Base-by-base conservation (phyloP, 2,113 vertebrate species). In the Strigops habroptila region DNA sequence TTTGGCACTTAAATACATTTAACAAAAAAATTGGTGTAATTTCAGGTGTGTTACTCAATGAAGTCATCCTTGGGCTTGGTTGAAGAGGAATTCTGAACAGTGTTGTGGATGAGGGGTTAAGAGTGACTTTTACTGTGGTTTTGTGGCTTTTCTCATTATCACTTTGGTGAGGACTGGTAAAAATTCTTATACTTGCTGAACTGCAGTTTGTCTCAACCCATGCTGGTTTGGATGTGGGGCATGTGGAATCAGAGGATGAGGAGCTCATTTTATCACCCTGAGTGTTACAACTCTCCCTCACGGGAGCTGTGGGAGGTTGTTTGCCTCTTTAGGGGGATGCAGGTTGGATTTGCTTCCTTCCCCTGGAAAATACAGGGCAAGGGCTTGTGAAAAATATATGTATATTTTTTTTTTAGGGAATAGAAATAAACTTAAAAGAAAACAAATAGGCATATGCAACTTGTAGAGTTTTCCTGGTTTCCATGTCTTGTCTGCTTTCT, bases 161-260 rank as follows among this genome's bases (percentile, higher is more conserved):
- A 39, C 9, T 30, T 31, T 62, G 25, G 43, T 37, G 31, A 62
- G 44, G 52, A 37, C 65, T 43, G 24, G n/a, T 62, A 15, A 15
- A n/a, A 55, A 12, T 37, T 12, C 39, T 22, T 3, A 1, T 9
- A 6, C 18, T 15, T 33, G 49, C 6, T 19, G 51, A 35, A 5
- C 17, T 15, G 28, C 33, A n/a, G 27, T 28, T n/a, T 57, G 28
- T 31, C 70, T 24, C 35, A 27, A 2, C 31, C 5, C 0, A 1
- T 22, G 25, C 69, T 44, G 28, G 21, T n/a, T 39, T 31, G 52
- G 25, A 8, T 5, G 2, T 18, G 41, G 48, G 21, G 4, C 1
- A 1, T 6, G 51, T 35, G 51, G 59, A 23, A 14, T 10, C 2
- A 0, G 55, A 57, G 57, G 11, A 18, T 6, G 13, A 16, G 51